phyloP scores from a whole-genome alignment of 2,113 vertebrate species.

The Anseranas semipalmata region DNA sequence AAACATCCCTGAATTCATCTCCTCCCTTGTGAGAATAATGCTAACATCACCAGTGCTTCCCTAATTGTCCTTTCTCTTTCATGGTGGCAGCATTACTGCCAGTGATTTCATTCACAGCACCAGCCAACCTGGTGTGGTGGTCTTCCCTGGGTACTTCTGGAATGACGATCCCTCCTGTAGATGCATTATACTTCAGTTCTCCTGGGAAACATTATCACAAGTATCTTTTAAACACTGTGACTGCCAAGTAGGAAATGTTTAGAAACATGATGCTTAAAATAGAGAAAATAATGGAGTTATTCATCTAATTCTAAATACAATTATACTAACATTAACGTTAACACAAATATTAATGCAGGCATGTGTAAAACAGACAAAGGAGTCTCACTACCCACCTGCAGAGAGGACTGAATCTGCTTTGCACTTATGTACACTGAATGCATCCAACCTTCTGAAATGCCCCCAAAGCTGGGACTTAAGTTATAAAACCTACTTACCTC shows the following conservation, averaged over 20 bases:
- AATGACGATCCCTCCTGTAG: background rate
- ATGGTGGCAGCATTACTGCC: background rate
- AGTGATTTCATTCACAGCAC: background rate
- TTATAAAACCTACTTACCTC: background rate
- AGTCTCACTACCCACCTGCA: background rate
- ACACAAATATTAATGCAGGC: background rate
- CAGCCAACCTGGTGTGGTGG: fast-evolving
- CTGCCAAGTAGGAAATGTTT: background rate
- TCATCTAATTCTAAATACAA: background rate
- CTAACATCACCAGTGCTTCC: background rate
- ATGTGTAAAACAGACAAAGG: background rate
- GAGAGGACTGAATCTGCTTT: background rate
- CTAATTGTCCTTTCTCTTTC: background rate
- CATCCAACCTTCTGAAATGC: background rate
- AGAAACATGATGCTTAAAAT: background rate
- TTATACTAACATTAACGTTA: background rate
- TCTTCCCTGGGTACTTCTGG: background rate
- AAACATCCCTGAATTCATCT: background rate
- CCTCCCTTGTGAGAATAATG: background rate
- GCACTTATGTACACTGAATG: background rate
- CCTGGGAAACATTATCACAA: background rate
- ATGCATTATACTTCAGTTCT: background rate
- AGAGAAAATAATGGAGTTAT: background rate
- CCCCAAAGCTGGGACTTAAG: background rate
- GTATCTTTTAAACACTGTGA: background rate